Evolutionary conservation across 2,888 invertebrate genomes (phyloP).

Genomic region (Imbricaverruca yamaguchii): DNA sequence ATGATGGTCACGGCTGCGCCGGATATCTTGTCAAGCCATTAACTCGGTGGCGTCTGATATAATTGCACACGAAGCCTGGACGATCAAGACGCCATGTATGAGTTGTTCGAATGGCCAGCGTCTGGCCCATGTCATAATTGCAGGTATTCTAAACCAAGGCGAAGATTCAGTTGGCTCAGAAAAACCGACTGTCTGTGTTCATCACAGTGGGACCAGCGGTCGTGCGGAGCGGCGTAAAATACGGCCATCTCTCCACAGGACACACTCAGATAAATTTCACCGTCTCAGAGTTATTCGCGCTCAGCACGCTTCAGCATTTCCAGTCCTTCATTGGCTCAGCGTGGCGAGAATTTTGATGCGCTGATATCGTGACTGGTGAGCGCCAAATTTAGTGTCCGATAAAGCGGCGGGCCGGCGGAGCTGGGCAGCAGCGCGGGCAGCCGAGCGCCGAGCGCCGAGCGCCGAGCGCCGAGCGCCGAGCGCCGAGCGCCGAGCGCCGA

Average conservation of each 20-base stretch:
- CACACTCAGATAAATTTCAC: constrained; percentile 3
- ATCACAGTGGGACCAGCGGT: not conserved
- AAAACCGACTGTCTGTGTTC: not conserved
- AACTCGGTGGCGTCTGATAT: no score
- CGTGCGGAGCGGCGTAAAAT: not conserved
- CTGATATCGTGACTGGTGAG: not conserved
- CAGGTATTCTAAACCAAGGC: not conserved
- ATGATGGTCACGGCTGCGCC: no score
- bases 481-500: not conserved
- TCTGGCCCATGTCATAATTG: no score
- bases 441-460: not conserved
- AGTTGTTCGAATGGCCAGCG: no score
- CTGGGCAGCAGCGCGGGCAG: not conserved
- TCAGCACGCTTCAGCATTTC: not conserved
- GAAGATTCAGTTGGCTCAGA: not conserved
- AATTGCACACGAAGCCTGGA: no score
- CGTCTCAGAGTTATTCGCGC: not conserved
- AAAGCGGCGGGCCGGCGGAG: not conserved
- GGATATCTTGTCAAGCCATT: no score
- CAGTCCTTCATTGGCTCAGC: not conserved
- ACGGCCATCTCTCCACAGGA: not conserved
- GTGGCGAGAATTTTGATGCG: constrained; percentile 9
- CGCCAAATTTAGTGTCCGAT: not conserved
- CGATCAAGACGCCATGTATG: no score
- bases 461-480: not conserved